phyloP scores from a whole-genome alignment of 2,888 invertebrate species.

The Hoplodrina blanda region DNA sequence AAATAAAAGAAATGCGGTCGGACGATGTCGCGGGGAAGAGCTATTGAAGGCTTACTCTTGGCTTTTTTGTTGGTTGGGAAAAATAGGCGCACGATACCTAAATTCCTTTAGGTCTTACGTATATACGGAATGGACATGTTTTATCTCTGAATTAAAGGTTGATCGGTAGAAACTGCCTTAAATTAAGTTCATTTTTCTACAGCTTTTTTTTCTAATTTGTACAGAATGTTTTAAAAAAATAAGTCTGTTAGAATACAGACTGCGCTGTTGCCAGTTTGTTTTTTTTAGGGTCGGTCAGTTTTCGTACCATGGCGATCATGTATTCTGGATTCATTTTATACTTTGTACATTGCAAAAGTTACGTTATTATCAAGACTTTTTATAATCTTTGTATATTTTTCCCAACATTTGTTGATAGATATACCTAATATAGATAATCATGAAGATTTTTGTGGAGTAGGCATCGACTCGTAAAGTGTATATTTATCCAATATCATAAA shows the following conservation, averaged over 20 bases:
- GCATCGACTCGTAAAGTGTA: not conserved
- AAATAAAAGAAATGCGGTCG: constrained; percentile 57
- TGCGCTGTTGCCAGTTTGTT: not conserved
- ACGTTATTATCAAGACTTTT: not conserved
- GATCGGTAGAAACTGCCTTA: too few species aligned
- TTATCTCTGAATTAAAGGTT: too few species aligned
- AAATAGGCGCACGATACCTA: constrained; percentile 28
- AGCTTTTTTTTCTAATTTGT: too few species aligned
- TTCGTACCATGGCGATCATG: not conserved
- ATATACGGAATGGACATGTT: too few species aligned
- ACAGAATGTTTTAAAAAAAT: too few species aligned
- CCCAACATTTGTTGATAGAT: too few species aligned
- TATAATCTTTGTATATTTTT: too few species aligned
- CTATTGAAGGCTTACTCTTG: constrained; percentile 45
- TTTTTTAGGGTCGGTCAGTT: not conserved
- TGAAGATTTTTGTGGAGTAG: not conserved
- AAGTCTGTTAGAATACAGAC: too few species aligned
- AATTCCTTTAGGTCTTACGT: constrained; percentile 14
- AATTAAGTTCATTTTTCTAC: too few species aligned
- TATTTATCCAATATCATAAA: not conserved
- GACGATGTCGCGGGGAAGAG: constrained; percentile 44
- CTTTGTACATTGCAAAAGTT: not conserved
- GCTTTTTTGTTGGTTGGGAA: constrained; percentile 23
- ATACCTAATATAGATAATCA: not conserved
- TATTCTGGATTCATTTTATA: not conserved